phyloP scores from a whole-genome alignment of 2,888 invertebrate genomes.

The Gryllus longicercus region DNA sequence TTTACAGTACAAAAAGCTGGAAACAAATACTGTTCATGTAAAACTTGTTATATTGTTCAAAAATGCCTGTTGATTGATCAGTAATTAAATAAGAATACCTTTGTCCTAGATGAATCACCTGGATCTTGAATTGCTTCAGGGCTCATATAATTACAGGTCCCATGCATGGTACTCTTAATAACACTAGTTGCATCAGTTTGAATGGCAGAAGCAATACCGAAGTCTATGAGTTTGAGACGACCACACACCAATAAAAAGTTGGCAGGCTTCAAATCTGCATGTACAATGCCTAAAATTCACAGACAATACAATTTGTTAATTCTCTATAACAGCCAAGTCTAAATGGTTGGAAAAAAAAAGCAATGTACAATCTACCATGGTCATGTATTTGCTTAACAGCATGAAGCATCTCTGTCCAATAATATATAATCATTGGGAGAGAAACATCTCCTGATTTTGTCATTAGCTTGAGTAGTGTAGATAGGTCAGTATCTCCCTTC shows the following conservation, averaged over 20 bases:
- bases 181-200: slow-evolving; percentile 86
- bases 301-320: slow-evolving; percentile 8
- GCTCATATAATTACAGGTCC: slow-evolving; percentile 93
- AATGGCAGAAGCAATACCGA: slow-evolving; percentile 89
- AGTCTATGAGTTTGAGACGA: slow-evolving; percentile 90
- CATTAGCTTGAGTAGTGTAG: slow-evolving; percentile 64
- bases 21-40: too few relatives aligned
- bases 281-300: slow-evolving; percentile 73
- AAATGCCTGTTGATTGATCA: neutral
- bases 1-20: too few relatives aligned
- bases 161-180: slow-evolving; percentile 74
- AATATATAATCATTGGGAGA: slow-evolving; percentile 75
- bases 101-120: neutral
- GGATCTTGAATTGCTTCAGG: slow-evolving; percentile 75
- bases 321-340: too few relatives aligned
- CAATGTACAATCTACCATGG: slow-evolving; percentile 57
- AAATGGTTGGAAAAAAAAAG: too few relatives aligned
- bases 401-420: slow-evolving; percentile 91
- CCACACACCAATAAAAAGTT: slow-evolving; percentile 88
- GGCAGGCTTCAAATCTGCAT: slow-evolving; percentile 94
- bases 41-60: neutral
- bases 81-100: slow-evolving; percentile 6
- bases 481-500: slow-evolving; percentile 86
- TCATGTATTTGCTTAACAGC: slow-evolving; percentile 89
- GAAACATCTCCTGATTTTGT: slow-evolving; percentile 56